Evolutionary conservation across 2,113 vertebrate species (phyloP).

Genomic region (Mustela nigripes): DNA sequence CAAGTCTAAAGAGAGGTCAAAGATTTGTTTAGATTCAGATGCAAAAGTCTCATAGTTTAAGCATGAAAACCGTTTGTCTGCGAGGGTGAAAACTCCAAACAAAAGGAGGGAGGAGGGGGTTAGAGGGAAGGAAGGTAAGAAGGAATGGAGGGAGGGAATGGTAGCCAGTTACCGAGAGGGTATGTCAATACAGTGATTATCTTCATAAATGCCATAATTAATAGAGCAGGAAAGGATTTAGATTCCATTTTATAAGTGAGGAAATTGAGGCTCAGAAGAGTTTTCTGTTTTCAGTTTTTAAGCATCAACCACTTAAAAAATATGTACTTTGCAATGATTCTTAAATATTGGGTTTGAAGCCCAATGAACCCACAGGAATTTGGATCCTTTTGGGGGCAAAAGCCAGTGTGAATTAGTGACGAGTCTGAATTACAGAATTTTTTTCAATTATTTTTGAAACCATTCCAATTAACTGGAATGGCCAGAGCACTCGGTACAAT

Average conservation of each 20-base stretch:
- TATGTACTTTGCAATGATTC: slow-evolving; percentile 65
- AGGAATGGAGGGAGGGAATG: neutral
- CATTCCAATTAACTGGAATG: slow-evolving; percentile 53
- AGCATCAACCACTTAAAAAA: slow-evolving; percentile 66
- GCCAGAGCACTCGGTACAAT: slow-evolving; percentile 59
- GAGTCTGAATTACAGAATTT: slow-evolving; percentile 69
- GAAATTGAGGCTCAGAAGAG: slow-evolving; percentile 56
- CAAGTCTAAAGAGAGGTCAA: slow-evolving; percentile 38
- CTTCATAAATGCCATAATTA: slow-evolving; percentile 65
- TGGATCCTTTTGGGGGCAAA: slow-evolving; percentile 61
- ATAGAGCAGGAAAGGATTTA: slow-evolving; percentile 61
- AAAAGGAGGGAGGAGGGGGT: neutral
- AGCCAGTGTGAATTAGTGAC: slow-evolving; percentile 67
- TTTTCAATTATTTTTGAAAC: slow-evolving; percentile 65
- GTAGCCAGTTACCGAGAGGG: neutral
- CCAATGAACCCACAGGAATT: slow-evolving; percentile 79
- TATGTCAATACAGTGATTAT: slow-evolving; percentile 9
- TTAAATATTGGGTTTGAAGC: slow-evolving; percentile 72
- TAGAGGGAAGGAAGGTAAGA: too few relatives aligned
- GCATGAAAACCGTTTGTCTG: neutral
- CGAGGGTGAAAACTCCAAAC: slow-evolving; percentile 4
- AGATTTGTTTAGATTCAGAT: slow-evolving; percentile 56
- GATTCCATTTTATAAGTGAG: slow-evolving; percentile 59
- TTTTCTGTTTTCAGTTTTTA: slow-evolving; percentile 72
- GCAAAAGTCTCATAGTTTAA: slow-evolving; percentile 56